Base-by-base conservation (phyloP, 2,113 vertebrate genomes). In the Tretioscincus oriximinensis region DNA sequence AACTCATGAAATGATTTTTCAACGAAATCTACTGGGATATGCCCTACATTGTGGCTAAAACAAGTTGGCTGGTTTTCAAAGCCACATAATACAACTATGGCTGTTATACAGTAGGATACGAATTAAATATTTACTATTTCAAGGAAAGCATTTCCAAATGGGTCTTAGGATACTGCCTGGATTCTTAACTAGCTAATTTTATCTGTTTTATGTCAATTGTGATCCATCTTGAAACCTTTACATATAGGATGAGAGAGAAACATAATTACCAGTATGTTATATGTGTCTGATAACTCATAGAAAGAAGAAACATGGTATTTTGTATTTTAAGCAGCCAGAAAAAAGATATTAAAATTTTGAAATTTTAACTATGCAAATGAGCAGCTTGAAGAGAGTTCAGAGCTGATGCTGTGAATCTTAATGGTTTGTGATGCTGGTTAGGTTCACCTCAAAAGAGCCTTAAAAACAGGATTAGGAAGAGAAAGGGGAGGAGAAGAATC, bases 11-110 rank as follows among this genome's bases (percentile, higher is more conserved):
- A 29, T 73, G 35, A n/a, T 45, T 47, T 41, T 68, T 70, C 29
- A 65, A 35, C 21, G 77, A 88, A 88, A 14, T 4, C 20, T 77
- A 76, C 51, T 4, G 66, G 76, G 80, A 87, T 82, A 78, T 41
- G 80, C 24, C 84, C 83, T 76, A 77, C 4, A 83, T 66, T 58
- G 51, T 78, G 81, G 2, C 28, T 58, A 41, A 81, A 45, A 77
- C 24, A 20, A 82, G 3, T 58, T 2, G 5, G 76, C 3, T 54
- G 76, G 86, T 41, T 1, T 65, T 20, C 35, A 70, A 61, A 45
- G 65, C 64, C 51, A 81, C 74, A 80, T 9, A 58, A 58, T 7
- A 63, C 28, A 31, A 67, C 24, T 10, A 16, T n/a, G 29, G 22
- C 24, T 47, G 47, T 66, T 18, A 35, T 12, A 75, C 35, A 41